phyloP scores from a whole-genome alignment of 2,888 invertebrate species.

The Monoplex corrugatus region DNA sequence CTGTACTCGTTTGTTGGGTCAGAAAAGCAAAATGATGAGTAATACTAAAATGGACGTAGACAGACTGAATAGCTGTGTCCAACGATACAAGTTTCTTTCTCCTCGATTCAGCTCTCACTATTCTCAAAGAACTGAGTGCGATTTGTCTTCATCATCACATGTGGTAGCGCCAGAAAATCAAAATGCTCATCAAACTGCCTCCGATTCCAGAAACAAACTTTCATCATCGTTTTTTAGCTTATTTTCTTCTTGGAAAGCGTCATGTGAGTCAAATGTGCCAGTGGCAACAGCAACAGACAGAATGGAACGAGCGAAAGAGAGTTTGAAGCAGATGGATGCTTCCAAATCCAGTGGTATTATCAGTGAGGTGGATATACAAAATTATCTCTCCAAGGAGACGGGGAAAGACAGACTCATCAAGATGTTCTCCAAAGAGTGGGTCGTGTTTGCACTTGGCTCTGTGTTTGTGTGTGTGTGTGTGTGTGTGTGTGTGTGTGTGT shows the following conservation, averaged over 20 bases:
- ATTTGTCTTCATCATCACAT: not conserved
- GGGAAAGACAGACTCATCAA: constrained; percentile 40
- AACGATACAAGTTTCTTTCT: constrained; percentile 40
- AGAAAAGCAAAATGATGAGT: not conserved
- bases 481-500: not conserved
- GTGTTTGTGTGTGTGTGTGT: not conserved
- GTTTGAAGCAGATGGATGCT: not conserved
- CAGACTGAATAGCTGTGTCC: constrained; percentile 18
- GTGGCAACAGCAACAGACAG: constrained; percentile 24
- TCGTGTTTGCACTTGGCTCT: not conserved
- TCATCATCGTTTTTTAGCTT: not conserved
- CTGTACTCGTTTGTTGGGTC: not conserved
- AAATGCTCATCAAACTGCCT: not conserved
- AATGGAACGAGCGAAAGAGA: constrained; percentile 32
- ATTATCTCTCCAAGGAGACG: constrained; percentile 40
- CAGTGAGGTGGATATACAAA: constrained; percentile 45
- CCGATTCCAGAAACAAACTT: not conserved
- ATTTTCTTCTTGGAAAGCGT: constrained; percentile 23
- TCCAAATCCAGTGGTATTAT: not conserved
- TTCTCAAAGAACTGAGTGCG: constrained; percentile 33
- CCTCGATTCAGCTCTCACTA: not conserved
- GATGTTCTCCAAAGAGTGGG: constrained; percentile 45
- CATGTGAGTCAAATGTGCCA: constrained; percentile 13
- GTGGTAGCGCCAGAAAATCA: not conserved
- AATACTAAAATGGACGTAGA: constrained; percentile 21